Evolutionary conservation across 1,140 invertebrate species (phyloP), one percentile per base, ranked within the genome.

Genomic region (Polypedilum vanderplanki): DNA sequence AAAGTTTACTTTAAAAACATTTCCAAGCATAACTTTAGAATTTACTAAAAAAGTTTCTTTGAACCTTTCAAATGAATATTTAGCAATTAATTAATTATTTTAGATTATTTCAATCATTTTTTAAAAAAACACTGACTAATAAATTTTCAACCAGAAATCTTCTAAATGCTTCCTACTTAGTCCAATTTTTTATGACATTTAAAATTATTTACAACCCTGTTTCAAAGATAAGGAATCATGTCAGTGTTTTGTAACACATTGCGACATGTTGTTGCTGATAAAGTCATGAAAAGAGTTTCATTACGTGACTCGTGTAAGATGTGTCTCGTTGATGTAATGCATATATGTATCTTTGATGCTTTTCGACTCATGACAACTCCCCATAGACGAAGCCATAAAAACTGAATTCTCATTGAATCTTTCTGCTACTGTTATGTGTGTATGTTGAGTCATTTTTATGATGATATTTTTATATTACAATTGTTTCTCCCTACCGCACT

Each of bases 401-500:
- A 33, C 24, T 33, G 5, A 33, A 33, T 33, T 33, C 24, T 33
- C 24, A 33, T 33, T 33, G 24, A 33, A 33, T 33, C 24, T 33
- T 33, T 1, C 24, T 33, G 24, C 5, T 33, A 33, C 24, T 33
- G 24, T 33, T 33, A 5, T 33, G n/a, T 33, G 15, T 20, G 65
- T 70, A 70, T 70, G 65, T 70, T 18, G 65, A 70, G 17, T 70
- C 65, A 70, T 70, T 70, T 70, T 70, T 70, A 70, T 70, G 65
- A 70, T 70, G 65, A 70, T 70, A 70, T 70, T 70, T 67, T 70
- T 70, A 33, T 33, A 70, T 70, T 70, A 70, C 65, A 22, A 70
- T 70, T 70, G 65, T 70, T 70, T 18, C 65, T 33, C 24, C 5
- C 24, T 33, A 33, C 24, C 24, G 24, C 24, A 33, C 24, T 33